Evolutionary conservation across 2,113 vertebrate species (phyloP).

Genomic region (Calidris pygmaea): DNA sequence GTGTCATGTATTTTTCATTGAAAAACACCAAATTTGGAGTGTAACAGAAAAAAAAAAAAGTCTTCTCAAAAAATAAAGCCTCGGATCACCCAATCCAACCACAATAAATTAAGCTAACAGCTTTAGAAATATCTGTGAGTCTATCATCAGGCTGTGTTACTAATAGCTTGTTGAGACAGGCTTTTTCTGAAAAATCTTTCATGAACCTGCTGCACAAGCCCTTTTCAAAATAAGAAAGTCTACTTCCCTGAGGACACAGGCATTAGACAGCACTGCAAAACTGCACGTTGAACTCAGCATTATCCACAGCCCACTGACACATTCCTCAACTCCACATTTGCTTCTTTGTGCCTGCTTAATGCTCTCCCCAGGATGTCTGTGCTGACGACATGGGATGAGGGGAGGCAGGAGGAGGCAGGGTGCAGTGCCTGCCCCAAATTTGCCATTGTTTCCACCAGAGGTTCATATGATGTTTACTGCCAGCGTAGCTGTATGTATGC

Average conservation of each 20-base stretch:
- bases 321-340: neutral
- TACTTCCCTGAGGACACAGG: conserved; percentile 9
- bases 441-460: neutral
- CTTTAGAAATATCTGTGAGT: conserved; percentile 18
- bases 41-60: neutral
- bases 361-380: neutral
- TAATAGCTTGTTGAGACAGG: conserved; percentile 7
- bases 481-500: neutral
- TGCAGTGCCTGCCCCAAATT: neutral
- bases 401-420: neutral
- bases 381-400: neutral
- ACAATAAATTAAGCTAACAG: neutral
- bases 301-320: neutral
- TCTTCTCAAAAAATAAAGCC: neutral
- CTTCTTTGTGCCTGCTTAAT: neutral
- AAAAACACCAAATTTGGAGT: neutral
- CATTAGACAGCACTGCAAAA: conserved; percentile 39
- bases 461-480: neutral
- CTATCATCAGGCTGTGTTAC: neutral
- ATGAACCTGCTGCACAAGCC: conserved; percentile 27
- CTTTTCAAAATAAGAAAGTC: conserved; percentile 32
- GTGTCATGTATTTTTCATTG: neutral
- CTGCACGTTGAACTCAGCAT: conserved; percentile 17
- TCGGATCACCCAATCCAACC: neutral
- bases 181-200: conserved; percentile 32